A percentile compares a stretch with the other conserved stretches of the same genome.
These are phyloP conservation scores for Andinoacara biseriatus DNA, from an alignment of 2,113 vertebrate genomes.

Conservation along the genomic window DNA sequence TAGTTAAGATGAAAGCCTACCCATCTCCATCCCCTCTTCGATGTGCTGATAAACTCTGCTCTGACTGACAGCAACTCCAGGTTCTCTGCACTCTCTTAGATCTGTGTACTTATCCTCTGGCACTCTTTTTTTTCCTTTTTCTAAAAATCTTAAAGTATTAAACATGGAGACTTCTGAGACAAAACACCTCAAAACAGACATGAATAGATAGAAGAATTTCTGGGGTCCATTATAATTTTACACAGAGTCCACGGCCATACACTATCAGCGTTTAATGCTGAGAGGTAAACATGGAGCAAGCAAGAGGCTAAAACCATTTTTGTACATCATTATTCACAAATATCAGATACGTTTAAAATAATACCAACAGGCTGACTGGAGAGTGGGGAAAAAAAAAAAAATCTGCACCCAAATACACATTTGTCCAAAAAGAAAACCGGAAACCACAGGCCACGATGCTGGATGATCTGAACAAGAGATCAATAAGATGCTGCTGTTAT, in stretches of 20 bases:
- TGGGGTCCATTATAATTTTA: constrained; percentile 2
- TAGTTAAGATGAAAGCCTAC: constrained; percentile 71
- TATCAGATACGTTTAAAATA: constrained; percentile 7
- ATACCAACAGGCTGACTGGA: background rate
- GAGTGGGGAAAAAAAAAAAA: background rate
- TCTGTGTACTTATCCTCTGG: constrained; percentile 26
- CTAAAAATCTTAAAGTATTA: constrained; percentile 24
- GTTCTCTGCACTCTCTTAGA: constrained; percentile 47
- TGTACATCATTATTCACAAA: constrained; percentile 54
- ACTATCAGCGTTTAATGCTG: background rate
- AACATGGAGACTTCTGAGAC: constrained; percentile 31
- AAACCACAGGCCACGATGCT: background rate
- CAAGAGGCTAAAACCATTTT: background rate
- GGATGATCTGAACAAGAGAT: background rate
- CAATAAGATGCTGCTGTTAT: background rate
- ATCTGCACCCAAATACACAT: background rate
- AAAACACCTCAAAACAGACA: constrained; percentile 19
- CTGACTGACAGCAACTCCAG: constrained; percentile 61
- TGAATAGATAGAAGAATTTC: background rate
- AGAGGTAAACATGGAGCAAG: background rate
- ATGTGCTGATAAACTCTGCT: constrained; percentile 68
- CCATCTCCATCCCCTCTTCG: constrained; percentile 35
- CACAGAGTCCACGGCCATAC: background rate
- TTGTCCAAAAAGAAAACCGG: background rate
- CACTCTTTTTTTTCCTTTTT: background rate